Evolutionary conservation across 1,140 invertebrate species (phyloP), one percentile per base, ranked within the genome.

Genomic region (Tenebrio molitor): DNA sequence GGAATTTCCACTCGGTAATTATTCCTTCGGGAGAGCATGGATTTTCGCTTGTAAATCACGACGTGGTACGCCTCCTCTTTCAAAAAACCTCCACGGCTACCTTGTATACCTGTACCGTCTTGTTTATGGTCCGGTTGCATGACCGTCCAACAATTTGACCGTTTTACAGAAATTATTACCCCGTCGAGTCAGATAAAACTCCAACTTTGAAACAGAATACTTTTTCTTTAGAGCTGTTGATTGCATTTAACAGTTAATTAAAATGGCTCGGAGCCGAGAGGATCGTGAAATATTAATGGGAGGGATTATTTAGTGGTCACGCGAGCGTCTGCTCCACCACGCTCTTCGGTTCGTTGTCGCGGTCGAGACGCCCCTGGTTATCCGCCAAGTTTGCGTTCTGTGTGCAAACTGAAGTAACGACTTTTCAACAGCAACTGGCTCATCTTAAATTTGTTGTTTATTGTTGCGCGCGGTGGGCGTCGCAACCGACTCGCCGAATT

Each of bases 171-270:
- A 58, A 58, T 58, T 58, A 58, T 58, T 58, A 58, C 23, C 50
- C 50, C 21, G 50, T 58, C 50, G 50, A 58, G 50, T 29, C 50
- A 58, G 50, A 58, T 58, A 58, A 58, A 58, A 58, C 50, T 58
- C 50, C 50, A 58, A 58, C 50, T 58, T 58, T 58, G 50, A 58
- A 58, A 58, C 50, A 58, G 50, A 29, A 58, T 58, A 58, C 50
- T 65, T 65, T 65, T 65, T 41, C 62, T 65, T 65, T 17, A 65
- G 19, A 65, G 34, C 62, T 65, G 62, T 65, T 65, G 62, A 65
- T 65, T 65, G 62, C 64, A 67, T 67, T 67, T 67, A 67, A 67
- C 64, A 42, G 64, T 67, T 67, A 67, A 67, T 67, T 67, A 67
- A 67, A 67, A 67, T 67, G 41, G 64, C 39, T 67, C 25, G 39